phyloP scores from a whole-genome alignment of 2,113 vertebrate species.

The Cochlearius cochlearius region DNA sequence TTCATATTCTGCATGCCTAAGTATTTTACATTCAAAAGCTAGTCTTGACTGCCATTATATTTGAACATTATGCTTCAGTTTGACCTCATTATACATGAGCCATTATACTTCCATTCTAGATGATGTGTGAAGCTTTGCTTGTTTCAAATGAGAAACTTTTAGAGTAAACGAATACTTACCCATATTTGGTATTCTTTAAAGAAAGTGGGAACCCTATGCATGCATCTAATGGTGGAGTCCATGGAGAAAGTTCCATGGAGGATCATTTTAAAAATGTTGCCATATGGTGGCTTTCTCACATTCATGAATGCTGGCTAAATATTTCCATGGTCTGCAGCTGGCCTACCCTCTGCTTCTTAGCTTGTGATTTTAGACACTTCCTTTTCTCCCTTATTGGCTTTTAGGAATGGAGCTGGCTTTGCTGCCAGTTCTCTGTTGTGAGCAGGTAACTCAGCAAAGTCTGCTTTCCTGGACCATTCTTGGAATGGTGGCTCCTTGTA shows the following conservation, averaged over 20 bases:
- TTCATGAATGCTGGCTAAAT: slow-evolving; percentile 39
- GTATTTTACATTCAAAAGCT: slow-evolving; percentile 44
- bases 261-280: neutral
- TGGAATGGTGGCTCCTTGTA: slow-evolving; percentile 31
- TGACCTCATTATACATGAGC: slow-evolving; percentile 52
- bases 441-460: neutral
- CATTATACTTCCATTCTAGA: slow-evolving; percentile 49
- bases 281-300: neutral
- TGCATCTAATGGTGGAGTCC: slow-evolving; percentile 14
- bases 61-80: slow-evolving; percentile 55
- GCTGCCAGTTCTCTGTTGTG: neutral
- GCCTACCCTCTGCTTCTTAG: slow-evolving; percentile 29
- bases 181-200: slow-evolving; percentile 24
- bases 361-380: neutral
- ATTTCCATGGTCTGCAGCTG: slow-evolving; percentile 16
- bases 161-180: slow-evolving; percentile 18
- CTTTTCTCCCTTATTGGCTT: slow-evolving; percentile 15
- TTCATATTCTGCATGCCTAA: slow-evolving; percentile 51
- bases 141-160: slow-evolving; percentile 52
- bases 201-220: slow-evolving; percentile 17
- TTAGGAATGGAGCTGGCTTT: neutral
- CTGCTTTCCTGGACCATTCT: slow-evolving; percentile 6
- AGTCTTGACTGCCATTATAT: slow-evolving; percentile 43
- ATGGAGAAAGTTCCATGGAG: slow-evolving; percentile 4
- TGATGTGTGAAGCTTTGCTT: slow-evolving; percentile 61